A percentile compares a stretch with the other conserved stretches of the same genome.
These are phyloP conservation scores for Nomada flava DNA, from an alignment of 2,888 invertebrate species.

Conservation along the genomic window DNA sequence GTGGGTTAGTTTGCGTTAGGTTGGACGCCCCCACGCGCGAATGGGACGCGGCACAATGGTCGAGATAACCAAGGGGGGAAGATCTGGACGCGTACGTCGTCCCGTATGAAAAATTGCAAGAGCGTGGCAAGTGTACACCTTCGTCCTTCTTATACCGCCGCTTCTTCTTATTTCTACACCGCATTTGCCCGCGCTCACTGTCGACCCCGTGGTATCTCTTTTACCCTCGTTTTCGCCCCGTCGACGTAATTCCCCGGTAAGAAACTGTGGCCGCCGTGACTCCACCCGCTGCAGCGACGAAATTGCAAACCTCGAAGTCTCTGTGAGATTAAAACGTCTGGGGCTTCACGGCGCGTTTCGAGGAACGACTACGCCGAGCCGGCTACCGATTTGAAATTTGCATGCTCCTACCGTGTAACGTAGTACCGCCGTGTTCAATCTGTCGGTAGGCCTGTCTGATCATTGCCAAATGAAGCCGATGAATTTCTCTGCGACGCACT, in stretches of 20 bases:
- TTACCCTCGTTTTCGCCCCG: constrained; percentile 30
- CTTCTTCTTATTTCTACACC: constrained; percentile 34
- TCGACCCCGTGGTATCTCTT: constrained; percentile 1
- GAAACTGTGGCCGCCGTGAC: constrained; percentile 52
- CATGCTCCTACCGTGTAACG: constrained; percentile 41
- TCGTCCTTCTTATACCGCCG: constrained; percentile 27
- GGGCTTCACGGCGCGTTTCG: constrained; percentile 27
- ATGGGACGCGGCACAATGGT: constrained; percentile 61
- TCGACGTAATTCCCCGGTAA: constrained; percentile 58
- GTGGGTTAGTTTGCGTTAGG: constrained; percentile 53
- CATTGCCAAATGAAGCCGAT: constrained; percentile 21
- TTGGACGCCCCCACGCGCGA: constrained; percentile 61
- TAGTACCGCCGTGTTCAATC: constrained; percentile 14
- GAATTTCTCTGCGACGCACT: not conserved
- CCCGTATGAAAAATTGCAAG: constrained; percentile 75
- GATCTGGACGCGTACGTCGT: constrained; percentile 61
- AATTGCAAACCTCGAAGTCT: constrained; percentile 65
- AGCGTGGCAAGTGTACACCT: constrained; percentile 34
- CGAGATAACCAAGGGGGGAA: constrained; percentile 68
- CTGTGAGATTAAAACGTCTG: constrained; percentile 69
- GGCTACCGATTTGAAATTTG: constrained; percentile 57
- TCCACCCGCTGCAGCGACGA: constrained; percentile 57
- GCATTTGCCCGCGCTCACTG: not conserved
- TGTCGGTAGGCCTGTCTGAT: constrained; percentile 33
- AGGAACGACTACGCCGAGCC: constrained; percentile 21